phyloP scores from a whole-genome alignment of 2,888 invertebrate genomes.

The Chirona hameri region DNA sequence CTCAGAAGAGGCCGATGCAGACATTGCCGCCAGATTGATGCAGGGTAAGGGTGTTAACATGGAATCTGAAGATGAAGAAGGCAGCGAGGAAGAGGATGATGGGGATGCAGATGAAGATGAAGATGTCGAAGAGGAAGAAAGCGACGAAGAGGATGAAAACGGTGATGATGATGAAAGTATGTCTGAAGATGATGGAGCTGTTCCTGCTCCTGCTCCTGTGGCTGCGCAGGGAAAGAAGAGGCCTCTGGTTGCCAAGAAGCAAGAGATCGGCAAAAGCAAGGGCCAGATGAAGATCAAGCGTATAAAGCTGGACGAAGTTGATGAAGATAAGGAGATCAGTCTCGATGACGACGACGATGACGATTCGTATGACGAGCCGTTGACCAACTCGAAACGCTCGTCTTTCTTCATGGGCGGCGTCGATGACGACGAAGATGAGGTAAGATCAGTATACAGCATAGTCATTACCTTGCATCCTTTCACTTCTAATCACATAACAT shows the following conservation, averaged over 20 bases:
- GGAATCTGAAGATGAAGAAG: neutral
- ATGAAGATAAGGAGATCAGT: neutral
- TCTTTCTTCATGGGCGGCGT: neutral
- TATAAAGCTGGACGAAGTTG: neutral
- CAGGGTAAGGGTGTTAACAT: no score
- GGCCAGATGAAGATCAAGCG: constrained; percentile 1
- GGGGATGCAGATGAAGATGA: no score
- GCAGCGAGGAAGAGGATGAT: neutral
- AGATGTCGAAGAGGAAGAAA: neutral
- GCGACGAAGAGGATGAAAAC: neutral
- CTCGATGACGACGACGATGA: neutral
- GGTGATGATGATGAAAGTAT: neutral
- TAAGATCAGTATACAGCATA: neutral
- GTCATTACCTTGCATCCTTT: no score
- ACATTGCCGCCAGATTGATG: neutral
- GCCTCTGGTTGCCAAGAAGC: neutral
- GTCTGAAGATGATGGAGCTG: neutral
- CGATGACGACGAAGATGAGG: neutral
- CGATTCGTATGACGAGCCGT: neutral
- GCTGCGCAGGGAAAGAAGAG: neutral
- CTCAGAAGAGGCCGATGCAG: neutral
- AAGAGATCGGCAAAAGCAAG: neutral
- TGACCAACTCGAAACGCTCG: neutral
- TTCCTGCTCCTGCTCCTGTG: no score
- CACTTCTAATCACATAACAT: no score